These are phyloP conservation scores for Leiothrix lutea DNA, from an alignment of 2,113 vertebrate species.

Conservation along the genomic window DNA sequence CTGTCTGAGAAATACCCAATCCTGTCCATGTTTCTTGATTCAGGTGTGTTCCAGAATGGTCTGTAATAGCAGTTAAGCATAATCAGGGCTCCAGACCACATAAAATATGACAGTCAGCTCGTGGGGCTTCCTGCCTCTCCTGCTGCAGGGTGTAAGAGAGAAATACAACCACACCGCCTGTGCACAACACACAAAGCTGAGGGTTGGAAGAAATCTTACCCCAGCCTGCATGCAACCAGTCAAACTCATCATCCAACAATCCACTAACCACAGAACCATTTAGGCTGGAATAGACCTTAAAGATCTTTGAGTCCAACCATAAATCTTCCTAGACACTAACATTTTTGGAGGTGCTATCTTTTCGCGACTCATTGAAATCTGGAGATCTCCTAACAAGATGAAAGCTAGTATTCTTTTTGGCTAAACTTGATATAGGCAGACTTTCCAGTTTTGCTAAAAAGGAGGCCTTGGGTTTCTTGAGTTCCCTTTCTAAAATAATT, in stretches of 20 bases:
- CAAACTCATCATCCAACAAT: not conserved
- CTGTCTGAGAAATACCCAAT: not conserved
- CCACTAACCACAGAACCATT: not conserved
- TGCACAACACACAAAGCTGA: fast-evolving
- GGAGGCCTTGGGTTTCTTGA: not conserved
- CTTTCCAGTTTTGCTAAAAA: not conserved
- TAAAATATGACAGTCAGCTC: not conserved
- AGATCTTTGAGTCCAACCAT: fast-evolving
- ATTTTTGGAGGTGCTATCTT: not conserved
- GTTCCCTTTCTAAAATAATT: not conserved
- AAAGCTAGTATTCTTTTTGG: not conserved
- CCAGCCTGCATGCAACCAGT: not conserved
- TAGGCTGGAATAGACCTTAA: not conserved
- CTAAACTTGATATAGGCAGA: not conserved
- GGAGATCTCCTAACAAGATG: not conserved
- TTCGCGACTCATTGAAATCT: not conserved
- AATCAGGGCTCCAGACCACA: not conserved
- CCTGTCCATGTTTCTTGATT: not conserved
- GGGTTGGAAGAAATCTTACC: not conserved
- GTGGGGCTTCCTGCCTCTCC: not conserved
- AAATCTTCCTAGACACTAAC: not conserved
- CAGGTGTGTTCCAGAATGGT: not conserved
- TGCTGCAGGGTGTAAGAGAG: not conserved
- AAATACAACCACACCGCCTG: not conserved
- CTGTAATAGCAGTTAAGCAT: not conserved